Base-by-base conservation (phyloP, 30 jellyfish, hydroid and myxozoan species). In the Calvadosia cruxmelitensis region DNA sequence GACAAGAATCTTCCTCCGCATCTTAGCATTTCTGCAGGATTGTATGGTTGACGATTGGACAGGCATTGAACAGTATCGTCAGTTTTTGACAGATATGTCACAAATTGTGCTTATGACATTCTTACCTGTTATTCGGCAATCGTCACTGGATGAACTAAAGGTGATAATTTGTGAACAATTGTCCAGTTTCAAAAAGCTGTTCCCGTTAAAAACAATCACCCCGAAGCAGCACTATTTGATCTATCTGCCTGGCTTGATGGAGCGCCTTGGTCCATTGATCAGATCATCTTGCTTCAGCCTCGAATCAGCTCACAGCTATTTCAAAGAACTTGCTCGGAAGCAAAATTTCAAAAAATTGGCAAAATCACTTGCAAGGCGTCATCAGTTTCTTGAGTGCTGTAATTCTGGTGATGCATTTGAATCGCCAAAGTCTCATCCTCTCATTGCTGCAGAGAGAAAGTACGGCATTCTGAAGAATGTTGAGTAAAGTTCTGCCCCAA, bases 161-260 rank as follows among this genome's bases (percentile, higher is more conserved):
- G 32, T 1, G 23, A 29, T 72, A 2, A 72, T 72, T n/a, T 15
- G 63, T 26, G 82, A 72, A n/a, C 78, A 72, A 31, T 49, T 72
- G 35, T 24, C 49, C n/a, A 29, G 30, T 23, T 72, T 72, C 62
- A 52, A 33, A 28, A 52, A 33, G 36, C 77, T 72, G 27, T 72
- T 72, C 62, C 82, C 82, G 32, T 51, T 28, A 26, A 49, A 25
- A 29, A 72, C 52, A 35, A 52, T 72, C 28, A 72, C 62, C 29
- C 82, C 82, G 29, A 72, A 72, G 31, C 82, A 72, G 76, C 82
- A 72, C 34, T 72, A 72, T 75, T 33, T 72, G 63, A 3, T 72
- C 29, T 75, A 72, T 64, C 31, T 72, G 15, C 82, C 82, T 3
- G 36, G 27, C 5, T 15, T 52, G 82, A 62, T 62, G 24, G 31